Base-by-base conservation (phyloP, 2,797 vertebrate species). In the Myotis findleyi region DNA sequence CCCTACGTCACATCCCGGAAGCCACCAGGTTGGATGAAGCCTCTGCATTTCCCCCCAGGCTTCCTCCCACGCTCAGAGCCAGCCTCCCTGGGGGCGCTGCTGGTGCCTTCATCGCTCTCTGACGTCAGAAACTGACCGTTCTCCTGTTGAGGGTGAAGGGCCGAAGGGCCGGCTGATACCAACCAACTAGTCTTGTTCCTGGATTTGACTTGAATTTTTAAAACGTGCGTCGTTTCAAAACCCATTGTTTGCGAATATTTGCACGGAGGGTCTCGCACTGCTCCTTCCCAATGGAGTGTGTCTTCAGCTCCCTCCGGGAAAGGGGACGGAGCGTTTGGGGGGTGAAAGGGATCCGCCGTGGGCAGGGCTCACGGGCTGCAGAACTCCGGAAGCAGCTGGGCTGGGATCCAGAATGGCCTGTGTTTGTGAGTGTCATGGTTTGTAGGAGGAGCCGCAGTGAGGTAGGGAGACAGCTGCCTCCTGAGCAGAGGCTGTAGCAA, bases 141-240 rank as follows among this genome's bases (percentile, higher is more conserved):
- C 47, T 64, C 75, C 81, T 27, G 0, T 47, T 87, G 41, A 86
- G 81, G 69, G 57, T n/a, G 14, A 69, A 64, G 49, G 77, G 55
- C 89, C 64, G 9, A 68, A 64, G 47, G 77, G 55, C 89, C 51
- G 12, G 57, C 6, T n/a, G 75, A 90, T 25, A 38, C 13, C 95
- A 96, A 91, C 85, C 62, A 96, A 91, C 85, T 59, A 95, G 62
- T 93, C 80, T 91, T 91, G 84, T 96, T 95, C 96, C 96, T 98
- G 97, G 97, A 95, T 97, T 98, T 98, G 96, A 98, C 98, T 98
- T 98, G 98, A 98, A 98, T 97, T 96, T 97, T 96, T 92, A 80
- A 72, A 84, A 90, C 30, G n/a, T 90, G 3, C 93, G 41, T 92
- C 17, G 1, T 95, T 94, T 69, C 20, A 64, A 92, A 95, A 80